phyloP scores from a whole-genome alignment of 2,113 vertebrate genomes.

The Antechinus flavipes region DNA sequence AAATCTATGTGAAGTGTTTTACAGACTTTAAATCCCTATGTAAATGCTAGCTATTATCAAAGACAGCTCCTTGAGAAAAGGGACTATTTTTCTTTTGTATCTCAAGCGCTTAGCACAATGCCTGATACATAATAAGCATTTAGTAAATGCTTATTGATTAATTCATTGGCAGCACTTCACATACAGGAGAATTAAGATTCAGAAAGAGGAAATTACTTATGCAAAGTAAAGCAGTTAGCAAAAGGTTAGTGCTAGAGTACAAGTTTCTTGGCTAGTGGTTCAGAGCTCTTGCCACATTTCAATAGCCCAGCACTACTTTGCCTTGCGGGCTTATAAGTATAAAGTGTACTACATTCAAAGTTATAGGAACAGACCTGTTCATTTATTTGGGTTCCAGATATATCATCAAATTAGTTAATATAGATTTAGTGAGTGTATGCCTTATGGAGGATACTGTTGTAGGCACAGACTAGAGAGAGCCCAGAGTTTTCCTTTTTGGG shows the following conservation, averaged over 20 bases:
- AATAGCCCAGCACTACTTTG: background rate
- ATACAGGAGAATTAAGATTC: slow-evolving; percentile 17
- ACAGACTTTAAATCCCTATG: background rate
- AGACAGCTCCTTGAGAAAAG: background rate
- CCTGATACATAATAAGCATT: background rate
- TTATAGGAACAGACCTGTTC: background rate
- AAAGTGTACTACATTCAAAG: background rate
- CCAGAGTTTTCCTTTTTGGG: background rate
- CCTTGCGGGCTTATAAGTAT: background rate
- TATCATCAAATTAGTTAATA: background rate
- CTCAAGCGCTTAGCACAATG: background rate
- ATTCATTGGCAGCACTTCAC: background rate
- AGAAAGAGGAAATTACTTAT: background rate
- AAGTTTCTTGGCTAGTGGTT: background rate
- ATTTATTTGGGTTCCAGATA: background rate
- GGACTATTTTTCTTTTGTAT: background rate
- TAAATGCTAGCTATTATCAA: background rate
- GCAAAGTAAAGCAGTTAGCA: background rate
- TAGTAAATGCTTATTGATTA: background rate
- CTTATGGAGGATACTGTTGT: background rate
- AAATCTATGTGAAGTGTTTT: background rate
- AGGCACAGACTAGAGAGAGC: background rate
- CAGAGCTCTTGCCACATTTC: background rate
- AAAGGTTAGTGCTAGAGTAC: background rate
- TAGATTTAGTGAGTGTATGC: background rate